Conservation (phyloP, 2,113 vertebrate genomes). For the Sebastes fasciatus region DNA sequence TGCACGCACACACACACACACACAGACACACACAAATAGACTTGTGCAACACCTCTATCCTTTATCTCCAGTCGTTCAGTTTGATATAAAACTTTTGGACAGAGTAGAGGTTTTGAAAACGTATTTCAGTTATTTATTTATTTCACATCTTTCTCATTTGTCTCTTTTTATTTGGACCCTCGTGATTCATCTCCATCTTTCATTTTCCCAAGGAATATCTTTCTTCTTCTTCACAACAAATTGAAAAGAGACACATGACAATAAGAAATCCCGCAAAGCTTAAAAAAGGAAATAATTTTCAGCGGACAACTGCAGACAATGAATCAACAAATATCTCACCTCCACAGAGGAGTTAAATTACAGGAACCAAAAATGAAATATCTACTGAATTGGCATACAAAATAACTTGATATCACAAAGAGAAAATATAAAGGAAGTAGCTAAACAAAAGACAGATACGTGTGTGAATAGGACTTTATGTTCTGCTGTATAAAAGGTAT, state of each 20-base stretch:
- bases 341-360: conserved; percentile 14
- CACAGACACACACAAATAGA: background rate
- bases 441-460: conserved; percentile 4
- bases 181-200: background rate
- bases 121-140: background rate
- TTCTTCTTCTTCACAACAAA: conserved; percentile 9
- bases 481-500: background rate
- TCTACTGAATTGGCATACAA: background rate
- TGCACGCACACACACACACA: background rate
- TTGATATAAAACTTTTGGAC: background rate
- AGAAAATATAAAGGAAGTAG: conserved; percentile 2
- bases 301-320: background rate
- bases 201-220: background rate
- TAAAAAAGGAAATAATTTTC: conserved; percentile 9
- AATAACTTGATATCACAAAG: conserved; percentile 1
- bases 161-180: conserved; percentile 18
- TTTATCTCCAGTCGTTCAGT: background rate
- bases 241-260: conserved; percentile 4
- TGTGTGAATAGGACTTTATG: background rate
- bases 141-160: background rate
- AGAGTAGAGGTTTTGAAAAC: conserved; percentile 13
- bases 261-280: background rate
- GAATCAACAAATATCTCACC: conserved; percentile 1
- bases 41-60: background rate
- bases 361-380: conserved; percentile 5